Conservation (phyloP, 2,797 vertebrate genomes). For the Mormyrops attenuatus region DNA sequence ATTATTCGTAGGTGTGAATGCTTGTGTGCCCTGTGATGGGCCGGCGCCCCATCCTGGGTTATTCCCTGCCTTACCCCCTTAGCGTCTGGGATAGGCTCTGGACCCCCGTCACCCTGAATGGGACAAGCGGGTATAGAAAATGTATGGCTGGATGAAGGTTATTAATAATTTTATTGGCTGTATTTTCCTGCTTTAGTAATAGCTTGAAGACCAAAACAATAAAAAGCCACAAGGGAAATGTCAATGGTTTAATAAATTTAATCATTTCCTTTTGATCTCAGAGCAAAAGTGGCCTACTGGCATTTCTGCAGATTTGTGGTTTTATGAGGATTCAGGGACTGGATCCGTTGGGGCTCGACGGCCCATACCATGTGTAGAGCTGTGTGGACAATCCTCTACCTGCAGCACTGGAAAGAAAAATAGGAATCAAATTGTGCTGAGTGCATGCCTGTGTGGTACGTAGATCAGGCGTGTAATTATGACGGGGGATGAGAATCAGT, state of each 20-base stretch:
- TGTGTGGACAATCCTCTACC: conserved; percentile 32
- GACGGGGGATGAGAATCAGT: conserved; percentile 12
- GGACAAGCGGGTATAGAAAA: background rate
- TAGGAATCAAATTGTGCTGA: background rate
- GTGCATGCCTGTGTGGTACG: background rate
- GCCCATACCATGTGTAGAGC: too few species aligned
- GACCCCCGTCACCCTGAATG: background rate
- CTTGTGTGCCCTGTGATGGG: background rate
- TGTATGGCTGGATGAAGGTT: background rate
- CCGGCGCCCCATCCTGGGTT: background rate
- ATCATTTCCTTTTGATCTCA: background rate
- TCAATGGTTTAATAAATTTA: background rate
- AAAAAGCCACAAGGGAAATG: background rate
- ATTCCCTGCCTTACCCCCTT: background rate
- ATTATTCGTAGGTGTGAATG: background rate
- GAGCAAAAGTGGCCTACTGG: background rate
- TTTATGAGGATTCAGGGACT: background rate
- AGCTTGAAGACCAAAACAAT: background rate
- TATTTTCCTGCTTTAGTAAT: background rate
- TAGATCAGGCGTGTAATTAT: background rate
- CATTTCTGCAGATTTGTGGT: background rate
- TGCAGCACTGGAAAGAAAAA: conserved; percentile 58
- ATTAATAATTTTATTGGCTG: background rate
- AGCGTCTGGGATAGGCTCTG: background rate
- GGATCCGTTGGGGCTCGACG: background rate